phyloP scores from a whole-genome alignment of 2,797 vertebrate species.

The Arrhamphus sclerolepis region DNA sequence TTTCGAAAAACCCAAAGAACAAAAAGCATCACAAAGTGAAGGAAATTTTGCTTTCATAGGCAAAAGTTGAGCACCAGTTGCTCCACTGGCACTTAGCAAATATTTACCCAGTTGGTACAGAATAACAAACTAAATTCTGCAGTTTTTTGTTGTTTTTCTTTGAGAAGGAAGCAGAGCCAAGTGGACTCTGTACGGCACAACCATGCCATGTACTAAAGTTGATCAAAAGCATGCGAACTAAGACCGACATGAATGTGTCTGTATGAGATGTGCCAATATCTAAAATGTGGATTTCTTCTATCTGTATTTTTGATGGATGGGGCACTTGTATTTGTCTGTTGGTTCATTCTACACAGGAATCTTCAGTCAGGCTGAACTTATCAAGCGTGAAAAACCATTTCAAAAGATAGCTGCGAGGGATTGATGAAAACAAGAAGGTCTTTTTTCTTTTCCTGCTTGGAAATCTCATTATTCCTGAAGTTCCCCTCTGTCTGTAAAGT shows the following conservation, averaged over 20 bases:
- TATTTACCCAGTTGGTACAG: slow-evolving; percentile 50
- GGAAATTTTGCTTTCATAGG: slow-evolving; percentile 19
- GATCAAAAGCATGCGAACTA: background rate
- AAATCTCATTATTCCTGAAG: slow-evolving; percentile 85
- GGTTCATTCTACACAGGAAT: slow-evolving; percentile 55
- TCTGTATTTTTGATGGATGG: slow-evolving; percentile 40
- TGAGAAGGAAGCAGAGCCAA: slow-evolving; percentile 8
- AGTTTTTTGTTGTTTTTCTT: background rate
- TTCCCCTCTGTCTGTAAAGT: slow-evolving; percentile 61
- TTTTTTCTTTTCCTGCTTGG: slow-evolving; percentile 68
- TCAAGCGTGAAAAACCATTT: slow-evolving; percentile 83
- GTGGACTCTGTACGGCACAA: slow-evolving; percentile 26
- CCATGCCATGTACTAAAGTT: background rate
- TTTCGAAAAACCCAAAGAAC: background rate
- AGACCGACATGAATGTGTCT: slow-evolving; percentile 19
- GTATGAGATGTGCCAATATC: slow-evolving; percentile 23
- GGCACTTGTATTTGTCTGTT: slow-evolving; percentile 29
- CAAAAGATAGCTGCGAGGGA: slow-evolving; percentile 63
- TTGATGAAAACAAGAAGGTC: slow-evolving; percentile 75
- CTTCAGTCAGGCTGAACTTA: slow-evolving; percentile 77
- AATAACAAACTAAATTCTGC: slow-evolving; percentile 17
- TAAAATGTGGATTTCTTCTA: slow-evolving; percentile 24
- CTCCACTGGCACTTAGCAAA: slow-evolving; percentile 38
- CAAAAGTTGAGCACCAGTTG: slow-evolving; percentile 25
- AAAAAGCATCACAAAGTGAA: slow-evolving; percentile 10